phyloP scores from a whole-genome alignment of 1,140 invertebrate genomes.

The Drosophila nasuta region DNA sequence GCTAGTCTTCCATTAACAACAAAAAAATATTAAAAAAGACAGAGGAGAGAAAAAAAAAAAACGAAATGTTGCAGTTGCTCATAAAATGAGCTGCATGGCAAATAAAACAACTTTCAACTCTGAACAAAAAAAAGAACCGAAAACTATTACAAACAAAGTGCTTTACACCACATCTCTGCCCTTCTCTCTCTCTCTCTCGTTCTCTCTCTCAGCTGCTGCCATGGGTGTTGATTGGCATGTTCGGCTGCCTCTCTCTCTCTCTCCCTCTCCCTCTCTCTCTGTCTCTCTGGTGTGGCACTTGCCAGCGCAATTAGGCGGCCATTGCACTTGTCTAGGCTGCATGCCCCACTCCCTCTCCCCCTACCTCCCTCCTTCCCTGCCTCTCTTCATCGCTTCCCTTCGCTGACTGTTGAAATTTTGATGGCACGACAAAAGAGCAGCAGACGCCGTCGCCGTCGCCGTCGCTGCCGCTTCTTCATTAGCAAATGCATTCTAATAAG shows the following conservation, averaged over 20 bases:
- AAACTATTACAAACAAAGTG: conserved; percentile 61
- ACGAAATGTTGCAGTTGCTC: conserved; percentile 46
- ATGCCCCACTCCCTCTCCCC: neutral
- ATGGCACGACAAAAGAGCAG: conserved; percentile 50
- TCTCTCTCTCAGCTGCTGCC: conserved; percentile 30
- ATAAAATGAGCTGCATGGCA: conserved; percentile 70
- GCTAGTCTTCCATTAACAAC: conserved; percentile 23
- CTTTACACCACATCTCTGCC: conserved; percentile 9
- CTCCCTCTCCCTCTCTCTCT: too few relatives aligned
- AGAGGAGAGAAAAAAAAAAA: neutral
- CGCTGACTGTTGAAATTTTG: conserved; percentile 48
- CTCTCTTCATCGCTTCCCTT: conserved; percentile 1
- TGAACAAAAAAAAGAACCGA: conserved; percentile 20
- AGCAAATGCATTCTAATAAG: conserved; percentile 59
- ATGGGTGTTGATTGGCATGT: conserved; percentile 76
- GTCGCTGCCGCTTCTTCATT: conserved; percentile 42
- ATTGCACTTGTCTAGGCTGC: conserved; percentile 66
- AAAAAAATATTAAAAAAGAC: conserved; percentile 33
- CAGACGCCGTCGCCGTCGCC: conserved; percentile 26
- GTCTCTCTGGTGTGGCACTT: conserved; percentile 43
- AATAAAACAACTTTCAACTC: conserved; percentile 69
- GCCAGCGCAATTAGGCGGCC: conserved; percentile 75
- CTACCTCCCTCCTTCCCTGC: neutral
- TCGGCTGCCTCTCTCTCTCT: conserved; percentile 48
- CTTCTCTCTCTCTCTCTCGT: neutral